Base-by-base conservation (phyloP, 2,888 invertebrate species). In the Seira sanloemensis region DNA sequence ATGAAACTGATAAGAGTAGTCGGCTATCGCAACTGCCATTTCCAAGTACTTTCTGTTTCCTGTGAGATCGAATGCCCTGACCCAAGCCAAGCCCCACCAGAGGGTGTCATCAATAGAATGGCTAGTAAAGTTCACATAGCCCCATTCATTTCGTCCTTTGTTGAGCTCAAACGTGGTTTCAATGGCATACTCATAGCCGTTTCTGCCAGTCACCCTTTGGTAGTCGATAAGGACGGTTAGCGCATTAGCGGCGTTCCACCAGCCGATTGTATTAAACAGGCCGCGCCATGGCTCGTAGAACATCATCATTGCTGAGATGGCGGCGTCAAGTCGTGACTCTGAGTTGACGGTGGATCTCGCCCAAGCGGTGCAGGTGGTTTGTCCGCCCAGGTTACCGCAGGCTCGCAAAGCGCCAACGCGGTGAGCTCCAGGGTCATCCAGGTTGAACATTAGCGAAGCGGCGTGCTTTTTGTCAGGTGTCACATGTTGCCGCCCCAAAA, bases 11-110 rank as follows among this genome's bases (percentile, higher is more conserved):
- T 84, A 83, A 26, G 85, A 80, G 74, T 86, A 88, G 23, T 89
- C 87, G 1, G 89, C 81, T 46, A 84, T 86, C 12, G 84, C 72
- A 7, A 79, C 79, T 0, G 89, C 89, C 78, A 86, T 88, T 37
- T 88, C 86, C 46, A 89, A 23, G 65, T 88, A 89, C n/a, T 84
- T 89, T 62, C 67, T 25, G 5, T 88, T 50, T 12, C 88, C 87
- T 0, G 88, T 89, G 1, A 89, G 9, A 37, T 89, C 89, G 50
- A 86, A 89, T 0, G 88, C 88, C 12, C 85, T 80, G 2, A 88
- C 68, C 86, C 86, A 89, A 0, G 86, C 86, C 1, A 89, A 67
- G 5, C 86, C 88, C 89, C 89, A 89, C 88, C 88, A 87, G 16
- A 75, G 50, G 12, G 78, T 85, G 23, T 87, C 88, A 21, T 87